Evolutionary conservation across 2,888 invertebrate genomes (phyloP).

Genomic region (Odontomyia ornata): DNA sequence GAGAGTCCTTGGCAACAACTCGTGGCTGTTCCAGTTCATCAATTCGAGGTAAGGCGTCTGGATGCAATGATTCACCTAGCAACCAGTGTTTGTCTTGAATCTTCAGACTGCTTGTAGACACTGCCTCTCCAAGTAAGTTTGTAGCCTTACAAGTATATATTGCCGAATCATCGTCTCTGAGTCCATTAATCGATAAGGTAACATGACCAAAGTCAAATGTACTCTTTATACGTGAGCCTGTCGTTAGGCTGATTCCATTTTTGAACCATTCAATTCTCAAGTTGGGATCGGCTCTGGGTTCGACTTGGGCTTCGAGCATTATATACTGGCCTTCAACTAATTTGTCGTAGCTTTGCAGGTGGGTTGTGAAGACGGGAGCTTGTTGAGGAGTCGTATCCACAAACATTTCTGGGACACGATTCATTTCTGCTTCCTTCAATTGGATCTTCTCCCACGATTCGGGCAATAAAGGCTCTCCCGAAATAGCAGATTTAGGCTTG

Average conservation of each 20-base stretch:
- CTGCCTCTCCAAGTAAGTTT: slow-evolving; percentile 92
- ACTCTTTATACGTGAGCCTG: slow-evolving; percentile 89
- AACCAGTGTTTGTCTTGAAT: slow-evolving; percentile 90
- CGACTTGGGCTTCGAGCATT: slow-evolving; percentile 87
- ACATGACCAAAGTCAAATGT: slow-evolving; percentile 98
- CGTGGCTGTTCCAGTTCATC: slow-evolving; percentile 85
- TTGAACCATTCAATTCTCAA: slow-evolving; percentile 91
- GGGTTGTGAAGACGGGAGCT: slow-evolving; percentile 95
- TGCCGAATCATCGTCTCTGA: slow-evolving; percentile 91
- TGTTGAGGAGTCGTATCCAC: slow-evolving; percentile 85
- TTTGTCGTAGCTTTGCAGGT: slow-evolving; percentile 84
- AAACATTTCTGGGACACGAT: slow-evolving; percentile 88
- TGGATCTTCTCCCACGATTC: slow-evolving; percentile 93
- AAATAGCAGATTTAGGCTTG: slow-evolving; percentile 81
- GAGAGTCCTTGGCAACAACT: slow-evolving; percentile 71
- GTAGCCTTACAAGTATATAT: slow-evolving; percentile 95
- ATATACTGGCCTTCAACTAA: slow-evolving; percentile 87
- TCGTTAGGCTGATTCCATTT: slow-evolving; percentile 85
- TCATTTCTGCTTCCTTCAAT: slow-evolving; percentile 90
- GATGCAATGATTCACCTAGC: slow-evolving; percentile 86
- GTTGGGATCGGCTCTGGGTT: slow-evolving; percentile 89
- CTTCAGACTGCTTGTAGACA: slow-evolving; percentile 89
- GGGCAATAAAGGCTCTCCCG: slow-evolving; percentile 86
- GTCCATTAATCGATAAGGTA: slow-evolving; percentile 85
- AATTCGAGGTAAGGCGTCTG: slow-evolving; percentile 86